These are phyloP conservation scores for Zapornia atra DNA, from an alignment of 2,113 vertebrate genomes.

Conservation along the genomic window DNA sequence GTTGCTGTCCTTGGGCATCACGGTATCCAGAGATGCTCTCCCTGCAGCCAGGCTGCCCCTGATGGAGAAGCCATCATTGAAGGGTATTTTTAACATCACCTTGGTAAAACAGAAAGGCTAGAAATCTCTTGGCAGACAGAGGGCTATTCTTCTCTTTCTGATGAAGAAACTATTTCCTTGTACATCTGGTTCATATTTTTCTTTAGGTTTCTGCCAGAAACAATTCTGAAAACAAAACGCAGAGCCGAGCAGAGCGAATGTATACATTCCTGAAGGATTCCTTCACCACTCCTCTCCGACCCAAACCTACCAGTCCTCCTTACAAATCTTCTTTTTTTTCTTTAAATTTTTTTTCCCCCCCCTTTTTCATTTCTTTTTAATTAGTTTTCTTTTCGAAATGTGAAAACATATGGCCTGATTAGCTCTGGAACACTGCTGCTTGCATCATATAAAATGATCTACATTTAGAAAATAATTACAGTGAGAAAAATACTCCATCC, in stretches of 20 bases:
- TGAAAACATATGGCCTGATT: constrained; percentile 66
- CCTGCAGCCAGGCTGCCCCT: fast-evolving
- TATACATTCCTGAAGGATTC: constrained; percentile 73
- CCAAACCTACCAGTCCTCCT: constrained; percentile 46
- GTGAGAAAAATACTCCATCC: constrained; percentile 4
- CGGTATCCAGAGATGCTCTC: neutral
- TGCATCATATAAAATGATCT: constrained; percentile 35
- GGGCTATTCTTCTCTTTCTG: constrained; percentile 65
- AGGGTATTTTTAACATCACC: constrained; percentile 58
- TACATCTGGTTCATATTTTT: constrained; percentile 84
- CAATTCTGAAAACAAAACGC: constrained; percentile 76
- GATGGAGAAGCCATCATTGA: neutral
- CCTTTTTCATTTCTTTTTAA: constrained; percentile 48
- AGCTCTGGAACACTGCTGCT: constrained; percentile 50
- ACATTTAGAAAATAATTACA: constrained; percentile 68
- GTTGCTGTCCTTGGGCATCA: neutral
- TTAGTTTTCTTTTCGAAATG: constrained; percentile 54
- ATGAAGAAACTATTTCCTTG: constrained; percentile 73
- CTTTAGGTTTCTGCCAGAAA: constrained; percentile 79
- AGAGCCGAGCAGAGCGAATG: constrained; percentile 62
- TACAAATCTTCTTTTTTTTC: neutral
- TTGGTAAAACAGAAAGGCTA: constrained; percentile 10
- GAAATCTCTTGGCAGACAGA: constrained; percentile 70
- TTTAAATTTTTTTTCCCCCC: neutral
- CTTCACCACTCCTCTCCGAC: constrained; percentile 52